Conservation (phyloP, 2,797 vertebrate species). For the Anabacerthia variegaticeps region DNA sequence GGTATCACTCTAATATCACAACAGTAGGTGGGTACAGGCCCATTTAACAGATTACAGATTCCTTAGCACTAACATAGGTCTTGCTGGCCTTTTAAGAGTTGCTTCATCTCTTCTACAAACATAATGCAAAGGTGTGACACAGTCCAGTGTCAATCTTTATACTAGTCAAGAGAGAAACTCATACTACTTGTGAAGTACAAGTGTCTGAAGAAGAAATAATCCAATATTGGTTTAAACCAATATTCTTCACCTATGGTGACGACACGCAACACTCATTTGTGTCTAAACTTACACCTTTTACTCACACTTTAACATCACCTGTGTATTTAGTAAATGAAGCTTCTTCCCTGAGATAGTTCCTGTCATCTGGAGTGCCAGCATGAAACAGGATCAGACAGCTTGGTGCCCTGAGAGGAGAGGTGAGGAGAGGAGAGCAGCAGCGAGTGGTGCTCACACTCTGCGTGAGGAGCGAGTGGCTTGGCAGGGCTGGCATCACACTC, state of each 20-base stretch:
- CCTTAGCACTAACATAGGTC: neutral
- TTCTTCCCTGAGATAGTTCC: neutral
- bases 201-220: neutral
- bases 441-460: accelerated
- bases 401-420: accelerated
- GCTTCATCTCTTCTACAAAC: neutral
- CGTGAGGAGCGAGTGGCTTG: accelerated
- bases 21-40: neutral
- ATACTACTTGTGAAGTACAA: neutral
- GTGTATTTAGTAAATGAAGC: neutral
- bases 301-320: neutral
- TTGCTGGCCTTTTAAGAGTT: neutral
- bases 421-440: neutral
- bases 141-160: neutral
- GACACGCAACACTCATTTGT: neutral
- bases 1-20: neutral
- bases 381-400: accelerated
- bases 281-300: neutral
- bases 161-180: neutral
- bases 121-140: neutral
- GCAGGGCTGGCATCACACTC: neutral
- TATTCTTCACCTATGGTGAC: neutral
- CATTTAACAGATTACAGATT: neutral
- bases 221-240: neutral
- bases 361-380: neutral